A percentile compares a stretch with the other conserved stretches of the same genome.
Evolutionary conservation across 2,888 invertebrate species (phyloP).

Genomic region (Macrosoma leucophasiata): DNA sequence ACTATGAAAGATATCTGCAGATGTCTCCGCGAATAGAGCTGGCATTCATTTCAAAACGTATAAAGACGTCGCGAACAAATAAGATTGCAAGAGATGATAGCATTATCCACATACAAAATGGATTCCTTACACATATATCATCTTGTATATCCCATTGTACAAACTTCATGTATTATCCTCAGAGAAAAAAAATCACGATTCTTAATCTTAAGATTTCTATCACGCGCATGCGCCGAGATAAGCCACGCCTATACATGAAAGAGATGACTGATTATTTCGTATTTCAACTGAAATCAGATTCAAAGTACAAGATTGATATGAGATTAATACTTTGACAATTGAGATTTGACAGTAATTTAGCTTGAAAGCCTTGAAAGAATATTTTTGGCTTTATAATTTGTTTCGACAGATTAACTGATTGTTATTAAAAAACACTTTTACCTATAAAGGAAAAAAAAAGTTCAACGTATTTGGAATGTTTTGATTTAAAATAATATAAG

Average conservation of each 20-base stretch:
- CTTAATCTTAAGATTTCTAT: constrained; percentile 64
- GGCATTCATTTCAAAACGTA: constrained; percentile 31
- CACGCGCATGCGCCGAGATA: constrained; percentile 55
- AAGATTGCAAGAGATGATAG: constrained; percentile 1
- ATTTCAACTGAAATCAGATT: constrained; percentile 44
- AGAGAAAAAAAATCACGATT: constrained; percentile 48
- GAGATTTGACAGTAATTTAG: no score
- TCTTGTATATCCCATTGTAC: constrained; percentile 38
- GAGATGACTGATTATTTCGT: constrained; percentile 48
- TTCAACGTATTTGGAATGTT: no score
- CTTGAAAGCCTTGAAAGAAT: no score
- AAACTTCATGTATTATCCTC: constrained; percentile 46
- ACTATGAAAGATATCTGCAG: no score
- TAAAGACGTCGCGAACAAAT: no score
- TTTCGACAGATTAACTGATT: no score
- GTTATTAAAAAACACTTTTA: no score
- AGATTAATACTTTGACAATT: no score
- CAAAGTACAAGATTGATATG: constrained; percentile 48
- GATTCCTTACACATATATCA: no score
- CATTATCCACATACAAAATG: constrained; percentile 3
- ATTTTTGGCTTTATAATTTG: no score
- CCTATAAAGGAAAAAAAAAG: no score
- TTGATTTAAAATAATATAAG: no score
- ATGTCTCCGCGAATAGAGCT: constrained; percentile 42
- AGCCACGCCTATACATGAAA: constrained; percentile 58